A percentile compares a stretch with the other conserved stretches of the same genome.
Conservation (phyloP, 2,113 vertebrate genomes). For the Pterophyllum scalare region DNA sequence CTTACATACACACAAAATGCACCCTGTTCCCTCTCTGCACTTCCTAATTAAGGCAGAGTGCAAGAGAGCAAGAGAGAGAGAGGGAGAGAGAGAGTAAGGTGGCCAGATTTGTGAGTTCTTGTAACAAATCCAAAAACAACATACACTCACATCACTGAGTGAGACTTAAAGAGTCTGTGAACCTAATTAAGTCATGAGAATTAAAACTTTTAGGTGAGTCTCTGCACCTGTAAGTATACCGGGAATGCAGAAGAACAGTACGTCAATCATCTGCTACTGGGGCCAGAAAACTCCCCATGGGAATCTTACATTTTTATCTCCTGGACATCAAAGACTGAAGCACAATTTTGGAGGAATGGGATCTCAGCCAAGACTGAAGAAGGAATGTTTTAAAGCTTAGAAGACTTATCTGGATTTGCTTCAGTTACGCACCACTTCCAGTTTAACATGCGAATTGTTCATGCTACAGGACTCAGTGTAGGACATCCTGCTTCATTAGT, state of each 20-base stretch:
- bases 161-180: background rate
- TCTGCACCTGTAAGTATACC: slow-evolving; percentile 1
- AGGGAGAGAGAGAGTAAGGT: background rate
- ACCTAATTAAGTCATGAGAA: background rate
- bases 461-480: background rate
- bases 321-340: slow-evolving; percentile 59
- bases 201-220: background rate
- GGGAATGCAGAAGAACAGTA: background rate
- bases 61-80: background rate
- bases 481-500: slow-evolving; percentile 28
- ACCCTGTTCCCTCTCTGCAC: slow-evolving; percentile 46
- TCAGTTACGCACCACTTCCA: slow-evolving; percentile 42
- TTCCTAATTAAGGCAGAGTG: slow-evolving; percentile 76
- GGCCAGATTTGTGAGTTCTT: slow-evolving; percentile 18
- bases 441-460: slow-evolving; percentile 29
- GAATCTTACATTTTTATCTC: slow-evolving; percentile 53
- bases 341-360: slow-evolving; percentile 27
- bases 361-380: slow-evolving; percentile 38
- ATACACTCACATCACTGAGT: background rate
- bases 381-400: slow-evolving; percentile 39
- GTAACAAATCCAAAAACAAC: slow-evolving; percentile 55
- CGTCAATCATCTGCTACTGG: background rate
- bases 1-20: slow-evolving; percentile 35
- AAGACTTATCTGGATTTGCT: slow-evolving; percentile 53
- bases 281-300: slow-evolving; percentile 16